Conservation (phyloP, 2,888 invertebrate genomes). For the Andrena bicolor region DNA sequence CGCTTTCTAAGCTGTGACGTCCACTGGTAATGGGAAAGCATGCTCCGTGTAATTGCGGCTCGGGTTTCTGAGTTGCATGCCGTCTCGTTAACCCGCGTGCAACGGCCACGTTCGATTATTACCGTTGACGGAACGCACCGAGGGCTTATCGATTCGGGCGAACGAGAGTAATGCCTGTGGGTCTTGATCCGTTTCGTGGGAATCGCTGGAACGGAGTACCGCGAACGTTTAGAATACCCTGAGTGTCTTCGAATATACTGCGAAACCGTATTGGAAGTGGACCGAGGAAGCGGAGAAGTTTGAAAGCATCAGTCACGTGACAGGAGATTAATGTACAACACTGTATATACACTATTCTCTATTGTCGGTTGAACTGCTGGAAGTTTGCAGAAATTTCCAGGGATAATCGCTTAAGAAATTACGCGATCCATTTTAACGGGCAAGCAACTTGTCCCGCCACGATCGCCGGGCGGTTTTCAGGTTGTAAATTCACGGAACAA, state of each 20-base stretch:
- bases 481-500: neutral
- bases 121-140: neutral
- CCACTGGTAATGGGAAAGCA: conserved; percentile 10
- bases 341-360: neutral
- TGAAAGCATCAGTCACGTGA: conserved; percentile 1
- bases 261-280: no score
- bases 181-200: neutral
- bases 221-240: neutral
- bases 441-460: neutral
- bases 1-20: no score
- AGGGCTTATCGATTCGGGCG: neutral
- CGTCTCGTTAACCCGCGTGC: neutral
- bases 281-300: neutral
- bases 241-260: neutral
- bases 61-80: neutral
- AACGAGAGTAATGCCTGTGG: neutral
- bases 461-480: neutral
- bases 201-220: neutral
- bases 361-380: neutral
- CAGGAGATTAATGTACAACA: no score
- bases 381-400: neutral
- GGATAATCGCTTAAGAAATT: conserved; percentile 13
- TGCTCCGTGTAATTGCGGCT: conserved; percentile 1
- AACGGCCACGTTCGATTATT: neutral
- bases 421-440: neutral